Conservation (phyloP, 2,113 vertebrate species). For the Potamarius usumacintae region DNA sequence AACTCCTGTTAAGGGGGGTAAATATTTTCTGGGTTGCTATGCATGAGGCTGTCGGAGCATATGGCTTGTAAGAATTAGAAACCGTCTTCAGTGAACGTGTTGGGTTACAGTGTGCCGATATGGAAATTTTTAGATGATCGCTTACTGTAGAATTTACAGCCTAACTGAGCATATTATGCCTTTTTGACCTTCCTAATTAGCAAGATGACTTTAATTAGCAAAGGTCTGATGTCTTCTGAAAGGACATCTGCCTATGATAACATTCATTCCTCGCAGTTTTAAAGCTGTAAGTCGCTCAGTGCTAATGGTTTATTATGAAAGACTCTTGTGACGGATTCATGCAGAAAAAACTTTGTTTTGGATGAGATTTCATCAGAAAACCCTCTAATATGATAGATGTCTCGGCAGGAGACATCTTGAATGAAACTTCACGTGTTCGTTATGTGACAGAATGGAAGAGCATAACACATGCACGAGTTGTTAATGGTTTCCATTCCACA, state of each 20-base stretch:
- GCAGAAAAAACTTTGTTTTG: not conserved
- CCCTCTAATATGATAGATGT: conserved; percentile 21
- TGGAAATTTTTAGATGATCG: not conserved
- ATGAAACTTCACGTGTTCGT: conserved; percentile 47
- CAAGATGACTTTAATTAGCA: not conserved
- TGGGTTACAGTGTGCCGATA: not conserved
- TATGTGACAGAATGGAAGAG: conserved; percentile 63
- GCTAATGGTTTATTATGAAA: not conserved
- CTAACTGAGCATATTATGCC: not conserved
- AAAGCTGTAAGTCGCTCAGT: not conserved
- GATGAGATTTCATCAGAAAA: conserved; percentile 1
- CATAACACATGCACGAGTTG: conserved; percentile 65
- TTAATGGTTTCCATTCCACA: conserved; percentile 66
- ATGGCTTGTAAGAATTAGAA: conserved; percentile 23
- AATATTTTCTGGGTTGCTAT: conserved; percentile 55
- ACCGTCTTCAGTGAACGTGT: not conserved
- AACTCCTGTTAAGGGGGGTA: conserved; percentile 37
- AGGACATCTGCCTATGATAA: not conserved
- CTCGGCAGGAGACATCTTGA: conserved; percentile 56
- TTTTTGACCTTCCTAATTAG: not conserved
- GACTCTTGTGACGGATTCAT: not conserved
- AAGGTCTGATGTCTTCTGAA: not conserved
- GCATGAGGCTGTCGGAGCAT: conserved; percentile 34
- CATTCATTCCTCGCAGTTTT: not conserved
- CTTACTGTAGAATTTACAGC: not conserved